Evolutionary conservation across 2,888 invertebrate genomes (phyloP).

Genomic region (Dynastes maya): DNA sequence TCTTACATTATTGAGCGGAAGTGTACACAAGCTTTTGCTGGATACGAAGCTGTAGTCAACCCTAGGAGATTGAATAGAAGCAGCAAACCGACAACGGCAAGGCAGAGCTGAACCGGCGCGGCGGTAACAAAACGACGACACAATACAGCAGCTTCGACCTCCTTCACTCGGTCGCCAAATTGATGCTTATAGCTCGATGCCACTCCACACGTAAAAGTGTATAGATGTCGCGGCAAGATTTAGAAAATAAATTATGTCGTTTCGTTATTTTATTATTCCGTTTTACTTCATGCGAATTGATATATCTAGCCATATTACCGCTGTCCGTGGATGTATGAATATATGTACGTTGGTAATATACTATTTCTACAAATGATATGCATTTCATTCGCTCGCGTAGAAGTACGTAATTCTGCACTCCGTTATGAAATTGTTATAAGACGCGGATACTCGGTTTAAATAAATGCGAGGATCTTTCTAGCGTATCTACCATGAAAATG

Average conservation of each 20-base stretch:
- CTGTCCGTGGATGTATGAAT: no score
- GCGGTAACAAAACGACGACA: not conserved
- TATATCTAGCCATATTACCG: slow-evolving; percentile 3
- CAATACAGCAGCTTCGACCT: slow-evolving; percentile 15
- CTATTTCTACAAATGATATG: no score
- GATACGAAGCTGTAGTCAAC: not conserved
- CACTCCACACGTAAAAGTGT: slow-evolving; percentile 29
- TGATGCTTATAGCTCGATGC: slow-evolving; percentile 39
- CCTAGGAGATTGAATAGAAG: slow-evolving; percentile 34
- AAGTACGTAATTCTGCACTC: no score
- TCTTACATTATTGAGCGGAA: no score
- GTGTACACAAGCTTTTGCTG: not conserved
- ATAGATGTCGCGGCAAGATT: slow-evolving; percentile 36
- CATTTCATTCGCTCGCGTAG: no score
- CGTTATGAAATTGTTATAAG: no score
- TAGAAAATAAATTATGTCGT: slow-evolving; percentile 37
- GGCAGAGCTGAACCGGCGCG: not conserved
- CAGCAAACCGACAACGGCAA: not conserved
- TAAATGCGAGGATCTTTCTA: no score
- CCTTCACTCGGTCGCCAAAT: slow-evolving; percentile 21
- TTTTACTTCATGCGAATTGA: slow-evolving; percentile 27
- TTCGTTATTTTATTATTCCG: slow-evolving; percentile 18
- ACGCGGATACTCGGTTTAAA: no score
- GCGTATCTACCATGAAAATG: no score
- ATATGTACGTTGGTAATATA: no score